Conservation (phyloP, 2,113 vertebrate genomes). For the Kryptolebias marmoratus region DNA sequence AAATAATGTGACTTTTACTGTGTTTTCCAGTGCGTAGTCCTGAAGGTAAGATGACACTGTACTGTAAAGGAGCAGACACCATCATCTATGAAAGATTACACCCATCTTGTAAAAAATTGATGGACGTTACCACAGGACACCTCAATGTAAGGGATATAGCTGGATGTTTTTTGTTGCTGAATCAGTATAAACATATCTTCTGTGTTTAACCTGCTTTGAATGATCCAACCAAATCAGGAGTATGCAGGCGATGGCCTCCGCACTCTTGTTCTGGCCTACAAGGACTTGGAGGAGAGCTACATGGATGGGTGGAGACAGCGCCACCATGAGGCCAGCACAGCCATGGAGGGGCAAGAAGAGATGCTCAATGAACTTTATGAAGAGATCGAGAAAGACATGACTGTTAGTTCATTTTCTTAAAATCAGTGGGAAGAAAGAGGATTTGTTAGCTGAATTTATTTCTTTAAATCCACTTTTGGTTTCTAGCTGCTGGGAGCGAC, state of each 20-base stretch:
- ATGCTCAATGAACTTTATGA: slow-evolving; percentile 85
- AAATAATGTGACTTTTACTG: not conserved
- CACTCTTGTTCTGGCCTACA: slow-evolving; percentile 90
- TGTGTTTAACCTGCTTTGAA: not conserved
- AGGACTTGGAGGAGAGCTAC: slow-evolving; percentile 82
- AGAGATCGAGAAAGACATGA: slow-evolving; percentile 90
- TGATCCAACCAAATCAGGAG: slow-evolving; percentile 74
- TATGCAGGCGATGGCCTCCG: slow-evolving; percentile 92
- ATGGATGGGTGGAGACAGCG: slow-evolving; percentile 84
- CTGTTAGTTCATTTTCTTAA: slow-evolving; percentile 73
- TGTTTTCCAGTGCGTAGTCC: slow-evolving; percentile 83
- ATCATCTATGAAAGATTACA: slow-evolving; percentile 88
- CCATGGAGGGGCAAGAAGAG: slow-evolving; percentile 84
- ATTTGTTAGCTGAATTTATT: no score
- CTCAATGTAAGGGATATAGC: slow-evolving; percentile 85
- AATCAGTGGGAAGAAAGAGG: not conserved
- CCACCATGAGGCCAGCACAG: slow-evolving; percentile 84
- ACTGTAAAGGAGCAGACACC: slow-evolving; percentile 96
- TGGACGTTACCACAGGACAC: slow-evolving; percentile 84
- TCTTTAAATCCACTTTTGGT: slow-evolving; percentile 1
- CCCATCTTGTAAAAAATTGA: slow-evolving; percentile 81
- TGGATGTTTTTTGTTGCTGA: not conserved
- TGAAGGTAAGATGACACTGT: slow-evolving; percentile 84
- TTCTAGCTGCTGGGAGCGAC: slow-evolving; percentile 88
- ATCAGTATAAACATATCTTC: not conserved